Percentiles rank a stretch among this genome's conserved stretches.
phyloP scores from a whole-genome alignment of 1,140 invertebrate species.

The Nasonia longicornis region DNA sequence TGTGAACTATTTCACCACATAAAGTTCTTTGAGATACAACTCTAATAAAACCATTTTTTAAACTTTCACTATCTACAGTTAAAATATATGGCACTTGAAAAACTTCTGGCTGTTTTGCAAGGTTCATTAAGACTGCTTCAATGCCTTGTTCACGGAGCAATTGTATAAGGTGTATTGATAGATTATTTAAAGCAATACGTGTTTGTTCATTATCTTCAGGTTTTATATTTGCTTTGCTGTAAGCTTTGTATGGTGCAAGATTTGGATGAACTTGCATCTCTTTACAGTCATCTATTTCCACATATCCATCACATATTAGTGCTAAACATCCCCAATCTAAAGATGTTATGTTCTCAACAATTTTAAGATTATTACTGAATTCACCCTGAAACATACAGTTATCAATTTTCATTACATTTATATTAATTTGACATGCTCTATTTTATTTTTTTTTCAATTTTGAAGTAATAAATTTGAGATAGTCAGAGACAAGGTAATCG shows the following conservation, averaged over 20 bases:
- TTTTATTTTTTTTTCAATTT: background rate
- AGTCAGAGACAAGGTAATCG: background rate
- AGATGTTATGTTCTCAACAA: constrained; percentile 70
- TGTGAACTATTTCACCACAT: constrained; percentile 69
- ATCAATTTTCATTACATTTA: no score
- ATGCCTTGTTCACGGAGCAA: constrained; percentile 61
- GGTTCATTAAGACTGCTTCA: constrained; percentile 57
- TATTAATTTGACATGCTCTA: no score
- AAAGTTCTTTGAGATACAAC: constrained; percentile 82
- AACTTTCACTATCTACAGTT: constrained; percentile 74
- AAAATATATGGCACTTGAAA: constrained; percentile 78
- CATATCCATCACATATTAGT: constrained; percentile 74
- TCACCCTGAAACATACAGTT: background rate
- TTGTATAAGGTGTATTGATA: constrained; percentile 65
- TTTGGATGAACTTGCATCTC: constrained; percentile 76
- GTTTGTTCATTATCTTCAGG: constrained; percentile 51
- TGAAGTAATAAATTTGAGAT: background rate
- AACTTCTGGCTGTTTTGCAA: constrained; percentile 55
- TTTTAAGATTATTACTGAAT: constrained; percentile 58
- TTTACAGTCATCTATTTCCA: constrained; percentile 57
- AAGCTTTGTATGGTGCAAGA: constrained; percentile 80
- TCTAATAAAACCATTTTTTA: constrained; percentile 79
- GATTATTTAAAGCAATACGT: constrained; percentile 59
- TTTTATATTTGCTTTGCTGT: constrained; percentile 64
- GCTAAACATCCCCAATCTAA: constrained; percentile 73